A percentile compares a stretch with the other conserved stretches of the same genome.
phyloP scores from a whole-genome alignment of 2,113 vertebrate species.

The Tichodroma muraria region DNA sequence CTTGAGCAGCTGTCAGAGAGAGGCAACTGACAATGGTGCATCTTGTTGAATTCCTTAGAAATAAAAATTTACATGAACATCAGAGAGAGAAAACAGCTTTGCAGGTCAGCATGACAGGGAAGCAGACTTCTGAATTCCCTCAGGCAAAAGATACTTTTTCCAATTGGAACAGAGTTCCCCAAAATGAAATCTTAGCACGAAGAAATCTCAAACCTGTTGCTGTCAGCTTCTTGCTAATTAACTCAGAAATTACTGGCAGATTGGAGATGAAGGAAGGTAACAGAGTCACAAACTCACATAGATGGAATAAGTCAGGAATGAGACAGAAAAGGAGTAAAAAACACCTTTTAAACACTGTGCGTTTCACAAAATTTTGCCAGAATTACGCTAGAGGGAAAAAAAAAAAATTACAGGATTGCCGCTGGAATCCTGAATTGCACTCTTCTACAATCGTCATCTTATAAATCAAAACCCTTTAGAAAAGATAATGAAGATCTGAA shows the following conservation, averaged over 20 bases:
- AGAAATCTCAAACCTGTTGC: neutral
- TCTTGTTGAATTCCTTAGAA: neutral
- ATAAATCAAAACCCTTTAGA: neutral
- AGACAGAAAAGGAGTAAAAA: neutral
- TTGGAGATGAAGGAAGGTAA: neutral
- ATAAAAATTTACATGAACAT: conserved; percentile 15
- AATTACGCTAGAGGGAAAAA: neutral
- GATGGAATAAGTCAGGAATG: neutral
- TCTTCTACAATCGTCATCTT: neutral
- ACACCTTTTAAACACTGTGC: neutral
- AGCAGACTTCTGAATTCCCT: neutral
- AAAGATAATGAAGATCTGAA: neutral
- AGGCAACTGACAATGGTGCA: neutral
- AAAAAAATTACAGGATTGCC: neutral
- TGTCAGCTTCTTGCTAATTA: neutral
- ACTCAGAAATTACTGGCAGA: neutral
- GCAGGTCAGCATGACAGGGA: conserved; percentile 8
- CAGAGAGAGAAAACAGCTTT: conserved; percentile 25
- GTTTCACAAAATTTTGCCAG: neutral
- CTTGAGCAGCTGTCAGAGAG: conserved; percentile 4
- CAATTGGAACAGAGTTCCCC: neutral
- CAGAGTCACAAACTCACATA: neutral
- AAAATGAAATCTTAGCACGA: neutral
- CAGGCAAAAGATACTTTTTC: neutral
- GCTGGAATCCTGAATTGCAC: neutral